These are phyloP conservation scores for Helarctos malayanus DNA, from an alignment of 2,797 vertebrate genomes.

Conservation along the genomic window DNA sequence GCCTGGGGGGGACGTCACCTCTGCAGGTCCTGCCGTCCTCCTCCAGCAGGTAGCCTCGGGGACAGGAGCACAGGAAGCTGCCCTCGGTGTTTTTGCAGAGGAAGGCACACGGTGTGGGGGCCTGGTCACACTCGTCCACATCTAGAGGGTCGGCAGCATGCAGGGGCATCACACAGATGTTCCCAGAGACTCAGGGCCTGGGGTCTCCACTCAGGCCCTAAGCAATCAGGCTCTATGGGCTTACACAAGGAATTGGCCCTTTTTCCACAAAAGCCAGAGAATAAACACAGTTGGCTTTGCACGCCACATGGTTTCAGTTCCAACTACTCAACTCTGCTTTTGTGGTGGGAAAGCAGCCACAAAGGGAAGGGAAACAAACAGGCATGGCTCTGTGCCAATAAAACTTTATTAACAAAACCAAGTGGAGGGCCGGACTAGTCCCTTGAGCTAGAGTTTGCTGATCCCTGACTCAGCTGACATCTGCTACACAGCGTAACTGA, in stretches of 20 bases:
- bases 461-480: not conserved
- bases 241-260: not conserved
- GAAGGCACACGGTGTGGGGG: conserved; percentile 96
- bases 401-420: conserved; percentile 23
- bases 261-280: not conserved
- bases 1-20: conserved; percentile 88
- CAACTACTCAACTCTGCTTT: not conserved
- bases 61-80: conserved; percentile 97
- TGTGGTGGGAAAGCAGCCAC: not conserved
- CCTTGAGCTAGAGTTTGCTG: not conserved
- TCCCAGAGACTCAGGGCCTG: not conserved
- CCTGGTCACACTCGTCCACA: conserved; percentile 95
- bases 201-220: not conserved
- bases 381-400: not conserved
- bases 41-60: conserved; percentile 95
- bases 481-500: not conserved
- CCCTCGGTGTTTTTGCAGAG: conserved; percentile 98
- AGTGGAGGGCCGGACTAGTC: fast-evolving
- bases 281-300: not conserved
- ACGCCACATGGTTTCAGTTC: fast-evolving
- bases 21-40: conserved; percentile 97
- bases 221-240: not conserved
- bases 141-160: conserved; percentile 87
- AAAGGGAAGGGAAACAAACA: not conserved
- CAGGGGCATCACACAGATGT: not conserved